Conservation (phyloP, 2,888 invertebrate genomes). For the Scelioninae gen. 1 region DNA sequence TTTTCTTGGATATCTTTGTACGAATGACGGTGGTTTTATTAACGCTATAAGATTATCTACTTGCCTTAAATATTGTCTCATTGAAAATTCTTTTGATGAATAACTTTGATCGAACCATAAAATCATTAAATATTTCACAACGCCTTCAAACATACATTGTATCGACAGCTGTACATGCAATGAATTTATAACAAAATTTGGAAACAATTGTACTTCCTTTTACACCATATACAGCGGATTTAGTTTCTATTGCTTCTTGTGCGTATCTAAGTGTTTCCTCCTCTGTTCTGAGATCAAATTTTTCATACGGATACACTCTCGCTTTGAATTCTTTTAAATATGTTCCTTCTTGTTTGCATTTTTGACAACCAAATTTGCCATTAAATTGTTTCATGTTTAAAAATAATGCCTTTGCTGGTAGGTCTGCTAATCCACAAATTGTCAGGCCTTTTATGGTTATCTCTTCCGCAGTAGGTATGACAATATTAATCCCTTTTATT, state of each 20-base stretch:
- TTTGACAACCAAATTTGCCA: conserved; percentile 3
- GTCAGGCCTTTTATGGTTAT: conserved; percentile 1
- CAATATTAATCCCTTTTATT: not conserved
- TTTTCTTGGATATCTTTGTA: no score
- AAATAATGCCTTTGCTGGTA: conserved; percentile 15
- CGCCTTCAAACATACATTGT: no score
- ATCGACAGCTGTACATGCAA: no score
- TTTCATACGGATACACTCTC: conserved; percentile 11
- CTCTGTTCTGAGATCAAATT: conserved; percentile 1
- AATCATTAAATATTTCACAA: no score
- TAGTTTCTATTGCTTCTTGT: not conserved
- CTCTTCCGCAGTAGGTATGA: not conserved
- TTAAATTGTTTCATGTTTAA: conserved; percentile 41
- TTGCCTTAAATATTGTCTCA: no score
- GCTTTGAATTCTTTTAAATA: not conserved
- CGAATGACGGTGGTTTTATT: no score
- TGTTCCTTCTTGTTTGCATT: no score
- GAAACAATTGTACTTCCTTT: conserved; percentile 17
- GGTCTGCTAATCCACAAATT: conserved; percentile 13
- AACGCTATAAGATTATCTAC: no score
- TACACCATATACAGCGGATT: not conserved
- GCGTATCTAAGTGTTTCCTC: not conserved
- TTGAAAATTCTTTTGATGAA: no score
- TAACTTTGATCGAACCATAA: no score
- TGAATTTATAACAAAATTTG: not conserved